Percentiles rank a stretch among this genome's conserved stretches.
These are phyloP conservation scores for Drosophila flavopinicola DNA, from an alignment of 2,888 invertebrate species.

Conservation along the genomic window DNA sequence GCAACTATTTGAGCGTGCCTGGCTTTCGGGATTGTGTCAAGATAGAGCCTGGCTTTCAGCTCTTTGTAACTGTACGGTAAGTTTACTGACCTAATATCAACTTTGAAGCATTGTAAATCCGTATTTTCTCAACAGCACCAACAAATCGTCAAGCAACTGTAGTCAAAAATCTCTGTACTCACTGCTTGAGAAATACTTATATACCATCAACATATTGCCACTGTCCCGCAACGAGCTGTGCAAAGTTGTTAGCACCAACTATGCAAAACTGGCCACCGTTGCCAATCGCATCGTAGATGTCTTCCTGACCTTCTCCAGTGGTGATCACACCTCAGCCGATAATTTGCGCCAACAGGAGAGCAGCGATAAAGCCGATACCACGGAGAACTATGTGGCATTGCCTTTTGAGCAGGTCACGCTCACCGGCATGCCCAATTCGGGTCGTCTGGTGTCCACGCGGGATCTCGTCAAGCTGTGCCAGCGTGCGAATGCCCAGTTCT, in stretches of 20 bases:
- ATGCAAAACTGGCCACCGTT: conserved; percentile 89
- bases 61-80: conserved; percentile 95
- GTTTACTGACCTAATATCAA: not conserved
- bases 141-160: conserved; percentile 76
- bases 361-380: conserved; percentile 78
- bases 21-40: conserved; percentile 93
- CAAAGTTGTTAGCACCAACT: conserved; percentile 88
- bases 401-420: conserved; percentile 79
- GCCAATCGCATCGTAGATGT: conserved; percentile 92
- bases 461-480: conserved; percentile 97
- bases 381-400: conserved; percentile 75
- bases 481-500: conserved; percentile 90
- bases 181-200: conserved; percentile 92
- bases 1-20: conserved; percentile 92
- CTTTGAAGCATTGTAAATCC: not conserved
- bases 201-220: conserved; percentile 92
- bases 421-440: conserved; percentile 80
- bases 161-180: conserved; percentile 87
- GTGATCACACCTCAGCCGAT: conserved; percentile 86
- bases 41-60: conserved; percentile 93
- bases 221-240: conserved; percentile 90
- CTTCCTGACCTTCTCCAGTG: conserved; percentile 91
- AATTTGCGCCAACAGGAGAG: conserved; percentile 84
- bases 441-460: conserved; percentile 91
- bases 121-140: conserved; percentile 71